These are phyloP conservation scores for Porites lutea DNA, from an alignment of 64 coral and sea anemone species.

Conservation along the genomic window DNA sequence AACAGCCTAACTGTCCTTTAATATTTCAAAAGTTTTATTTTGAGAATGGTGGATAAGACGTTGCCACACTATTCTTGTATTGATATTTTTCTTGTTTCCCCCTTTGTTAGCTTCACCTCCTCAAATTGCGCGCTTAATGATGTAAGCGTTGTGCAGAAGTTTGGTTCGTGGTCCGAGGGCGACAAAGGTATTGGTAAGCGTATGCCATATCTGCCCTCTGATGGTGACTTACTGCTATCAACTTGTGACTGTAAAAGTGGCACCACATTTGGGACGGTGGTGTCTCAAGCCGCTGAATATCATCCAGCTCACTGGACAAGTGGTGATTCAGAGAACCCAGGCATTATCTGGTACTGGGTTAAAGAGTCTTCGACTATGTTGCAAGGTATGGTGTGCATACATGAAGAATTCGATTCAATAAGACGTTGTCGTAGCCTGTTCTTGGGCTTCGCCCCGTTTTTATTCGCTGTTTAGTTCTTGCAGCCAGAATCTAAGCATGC, in stretches of 20 bases:
- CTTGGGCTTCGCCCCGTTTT: too few species aligned
- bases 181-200: constrained; percentile 67
- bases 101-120: constrained; percentile 6
- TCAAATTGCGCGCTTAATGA: constrained; percentile 54
- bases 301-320: constrained; percentile 70
- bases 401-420: too few species aligned
- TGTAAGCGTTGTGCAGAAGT: constrained; percentile 73
- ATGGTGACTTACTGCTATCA: constrained; percentile 57
- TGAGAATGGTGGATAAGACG: too few species aligned
- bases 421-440: too few species aligned
- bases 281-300: constrained; percentile 47
- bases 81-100: not conserved
- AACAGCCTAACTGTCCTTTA: too few species aligned
- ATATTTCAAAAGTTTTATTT: too few species aligned
- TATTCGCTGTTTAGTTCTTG: too few species aligned
- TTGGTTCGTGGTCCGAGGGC: constrained; percentile 75
- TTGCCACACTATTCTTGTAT: not conserved
- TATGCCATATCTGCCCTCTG: constrained; percentile 73
- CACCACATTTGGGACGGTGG: constrained; percentile 76
- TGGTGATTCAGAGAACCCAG: constrained; percentile 70
- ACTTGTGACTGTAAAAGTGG: constrained; percentile 60
- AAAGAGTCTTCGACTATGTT: constrained; percentile 81
- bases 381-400: constrained; percentile 53
- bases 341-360: constrained; percentile 92
- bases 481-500: too few species aligned